Base-by-base conservation (phyloP, 2,888 invertebrate species). In the Plemyria rubiginata region DNA sequence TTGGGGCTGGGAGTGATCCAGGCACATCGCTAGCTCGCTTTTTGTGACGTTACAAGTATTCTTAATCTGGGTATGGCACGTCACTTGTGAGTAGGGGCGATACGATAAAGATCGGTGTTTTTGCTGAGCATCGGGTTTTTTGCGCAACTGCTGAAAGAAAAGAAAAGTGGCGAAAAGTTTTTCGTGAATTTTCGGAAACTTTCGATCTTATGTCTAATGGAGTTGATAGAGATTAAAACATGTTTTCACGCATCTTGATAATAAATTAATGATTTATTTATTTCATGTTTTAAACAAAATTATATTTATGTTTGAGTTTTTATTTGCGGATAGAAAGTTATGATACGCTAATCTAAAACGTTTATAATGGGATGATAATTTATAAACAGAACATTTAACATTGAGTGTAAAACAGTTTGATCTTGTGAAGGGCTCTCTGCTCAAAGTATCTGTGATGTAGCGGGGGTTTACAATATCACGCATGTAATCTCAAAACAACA, bases 41-140 rank as follows among this genome's bases (percentile, higher is more conserved):
- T 87, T 87, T 85, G 82, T 82, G 83, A 81, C 81, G 78, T 74
- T 70, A 72, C 77, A 72, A 74, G 74, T 75, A 81, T 85, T 87
- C 85, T 85, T 88, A 86, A 88, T 87, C 86, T 76, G 64, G 57
- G 67, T 43, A 56, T 13, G 55, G 45, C 50, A 54, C 60, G 65
- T 65, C 60, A 51, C 11, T 64, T 38, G 43, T 38, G 60, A 64
- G 60, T 51, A 40, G 55, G 51, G 51, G 48, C 56, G 12, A 62
- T 56, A 16, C 32, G 61, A 62, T 62, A 52, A 36, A 48, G 56
- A 62, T 62, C 61, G 48, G 41, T 56, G 48, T 41, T 52, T 55
- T 62, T 52, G 45, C 40, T 22, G 32, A 41, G 41, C 53, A 52
- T 36, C 29, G 41, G 16, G n/a, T 46, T 57, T 38, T 54, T 60